Conservation (phyloP, 2,113 vertebrate species). For the Morone chrysops region DNA sequence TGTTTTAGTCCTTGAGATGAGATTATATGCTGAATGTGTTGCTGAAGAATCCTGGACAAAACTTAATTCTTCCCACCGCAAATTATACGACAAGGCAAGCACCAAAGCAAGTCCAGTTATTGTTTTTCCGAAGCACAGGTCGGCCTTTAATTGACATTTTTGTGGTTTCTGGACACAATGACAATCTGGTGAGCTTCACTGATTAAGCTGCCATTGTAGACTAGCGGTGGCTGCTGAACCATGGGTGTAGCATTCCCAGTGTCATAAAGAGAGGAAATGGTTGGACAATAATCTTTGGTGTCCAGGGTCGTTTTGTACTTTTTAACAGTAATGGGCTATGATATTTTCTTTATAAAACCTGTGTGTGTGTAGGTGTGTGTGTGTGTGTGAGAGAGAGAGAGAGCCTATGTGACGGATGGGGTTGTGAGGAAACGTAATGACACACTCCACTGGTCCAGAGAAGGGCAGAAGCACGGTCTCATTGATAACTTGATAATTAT, state of each 20-base stretch:
- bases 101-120: background rate
- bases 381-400: constrained; percentile 1
- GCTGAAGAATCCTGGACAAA: background rate
- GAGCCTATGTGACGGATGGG: constrained; percentile 69
- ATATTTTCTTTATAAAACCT: constrained; percentile 19
- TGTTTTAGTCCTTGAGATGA: background rate
- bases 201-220: background rate
- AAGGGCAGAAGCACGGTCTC: constrained; percentile 70
- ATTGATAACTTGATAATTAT: constrained; percentile 81
- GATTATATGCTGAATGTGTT: background rate
- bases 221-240: background rate
- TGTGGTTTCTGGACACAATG: background rate
- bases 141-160: background rate
- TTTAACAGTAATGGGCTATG: constrained; percentile 37
- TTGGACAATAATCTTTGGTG: constrained; percentile 31
- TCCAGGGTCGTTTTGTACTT: constrained; percentile 27
- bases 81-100: background rate
- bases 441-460: constrained; percentile 79
- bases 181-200: background rate
- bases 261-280: constrained; percentile 10
- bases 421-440: constrained; percentile 77
- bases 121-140: background rate
- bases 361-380: constrained; percentile 4
- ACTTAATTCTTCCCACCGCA: background rate
- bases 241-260: background rate